Evolutionary conservation across 2,113 vertebrate species (phyloP).

Genomic region (Esox niger): DNA sequence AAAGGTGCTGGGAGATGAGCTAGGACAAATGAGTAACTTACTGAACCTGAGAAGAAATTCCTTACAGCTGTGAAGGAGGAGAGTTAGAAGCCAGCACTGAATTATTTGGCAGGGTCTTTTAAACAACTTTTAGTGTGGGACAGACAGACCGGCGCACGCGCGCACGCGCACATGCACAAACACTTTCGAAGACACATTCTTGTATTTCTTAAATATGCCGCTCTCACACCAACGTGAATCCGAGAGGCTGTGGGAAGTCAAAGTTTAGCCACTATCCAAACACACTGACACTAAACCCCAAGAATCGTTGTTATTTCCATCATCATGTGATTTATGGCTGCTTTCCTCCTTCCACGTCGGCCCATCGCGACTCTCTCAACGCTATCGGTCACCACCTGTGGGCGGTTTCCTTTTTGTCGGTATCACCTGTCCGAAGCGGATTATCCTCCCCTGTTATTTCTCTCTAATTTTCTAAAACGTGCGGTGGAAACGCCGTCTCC

Average conservation of each 20-base stretch:
- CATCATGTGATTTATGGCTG: slow-evolving; percentile 34
- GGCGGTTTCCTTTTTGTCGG: neutral
- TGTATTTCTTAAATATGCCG: slow-evolving; percentile 53
- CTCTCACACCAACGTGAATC: slow-evolving; percentile 51
- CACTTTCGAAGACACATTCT: slow-evolving; percentile 48
- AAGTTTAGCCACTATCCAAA: slow-evolving; percentile 41
- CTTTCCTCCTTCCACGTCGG: slow-evolving; percentile 14
- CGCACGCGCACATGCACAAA: neutral
- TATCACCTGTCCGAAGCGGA: neutral
- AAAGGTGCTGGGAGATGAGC: slow-evolving; percentile 31
- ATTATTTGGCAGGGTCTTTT: slow-evolving; percentile 36
- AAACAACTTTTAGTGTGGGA: slow-evolving; percentile 25
- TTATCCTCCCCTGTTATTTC: slow-evolving; percentile 6
- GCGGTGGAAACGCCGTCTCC: neutral
- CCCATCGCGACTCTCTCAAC: slow-evolving; percentile 4
- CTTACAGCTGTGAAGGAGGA: slow-evolving; percentile 7
- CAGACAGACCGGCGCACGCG: neutral
- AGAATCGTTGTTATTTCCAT: slow-evolving; percentile 36
- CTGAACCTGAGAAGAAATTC: slow-evolving; percentile 23
- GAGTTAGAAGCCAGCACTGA: slow-evolving; percentile 11
- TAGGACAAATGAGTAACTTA: slow-evolving; percentile 22
- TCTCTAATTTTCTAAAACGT: slow-evolving; percentile 1
- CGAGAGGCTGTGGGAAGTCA: slow-evolving; percentile 15
- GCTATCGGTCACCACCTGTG: slow-evolving; percentile 20
- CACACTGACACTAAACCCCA: slow-evolving; percentile 25